Conservation (phyloP, 2,113 vertebrate genomes). For the Limanda limanda region DNA sequence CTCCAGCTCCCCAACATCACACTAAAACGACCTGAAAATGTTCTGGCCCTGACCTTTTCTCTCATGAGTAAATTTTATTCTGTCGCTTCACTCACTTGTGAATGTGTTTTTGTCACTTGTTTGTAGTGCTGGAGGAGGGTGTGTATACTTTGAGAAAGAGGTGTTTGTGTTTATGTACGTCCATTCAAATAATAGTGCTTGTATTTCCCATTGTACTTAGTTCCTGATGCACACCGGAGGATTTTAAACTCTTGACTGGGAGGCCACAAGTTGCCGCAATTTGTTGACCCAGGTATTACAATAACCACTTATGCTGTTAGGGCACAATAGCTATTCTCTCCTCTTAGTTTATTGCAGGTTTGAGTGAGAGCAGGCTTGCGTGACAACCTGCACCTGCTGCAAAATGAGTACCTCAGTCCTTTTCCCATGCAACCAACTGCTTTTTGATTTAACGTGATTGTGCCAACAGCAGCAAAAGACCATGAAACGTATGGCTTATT, state of each 20-base stretch:
- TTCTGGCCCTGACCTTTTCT: constrained; percentile 46
- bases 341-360: constrained; percentile 6
- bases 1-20: not conserved
- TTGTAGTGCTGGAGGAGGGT: not conserved
- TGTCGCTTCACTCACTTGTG: not conserved
- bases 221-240: too few relatives aligned
- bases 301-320: too few relatives aligned
- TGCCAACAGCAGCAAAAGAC: not conserved
- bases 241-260: too few relatives aligned
- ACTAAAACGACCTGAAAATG: constrained; percentile 34
- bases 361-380: not conserved
- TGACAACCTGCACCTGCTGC: constrained; percentile 13
- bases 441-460: too few relatives aligned
- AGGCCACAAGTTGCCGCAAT: not conserved
- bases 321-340: not conserved
- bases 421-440: constrained; percentile 15
- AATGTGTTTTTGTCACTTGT: constrained; percentile 6
- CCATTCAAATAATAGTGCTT: too few relatives aligned
- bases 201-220: too few relatives aligned
- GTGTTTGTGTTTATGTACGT: too few relatives aligned
- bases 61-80: not conserved
- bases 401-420: not conserved
- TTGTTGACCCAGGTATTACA: not conserved
- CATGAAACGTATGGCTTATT: not conserved
- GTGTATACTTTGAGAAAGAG: not conserved